Base-by-base conservation (phyloP, 1,140 invertebrate species). In the Cydia splendana region DNA sequence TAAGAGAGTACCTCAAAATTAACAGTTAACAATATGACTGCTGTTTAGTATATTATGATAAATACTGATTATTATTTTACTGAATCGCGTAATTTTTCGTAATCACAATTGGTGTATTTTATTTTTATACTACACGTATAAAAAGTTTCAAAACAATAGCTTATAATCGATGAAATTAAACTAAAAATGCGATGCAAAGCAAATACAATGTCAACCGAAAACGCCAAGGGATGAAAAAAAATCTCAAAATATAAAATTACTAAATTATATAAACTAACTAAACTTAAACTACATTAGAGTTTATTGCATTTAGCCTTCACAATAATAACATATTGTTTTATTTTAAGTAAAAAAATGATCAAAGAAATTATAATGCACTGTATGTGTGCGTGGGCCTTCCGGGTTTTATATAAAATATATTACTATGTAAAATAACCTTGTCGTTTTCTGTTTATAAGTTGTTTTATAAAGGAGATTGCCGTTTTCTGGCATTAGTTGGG, bases 301-400 rank as follows among this genome's bases (percentile, higher is more conserved):
- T 81, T 85, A 85, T 85, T 85, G 84, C 84, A 85, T 85, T 84
- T 82, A 80, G 81, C 78, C 75, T 82, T 75, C 67, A 71, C 71
- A 71, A 73, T 81, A 77, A 78, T 74, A 81, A 73, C 82, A 78
- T 18, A 69, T 45, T 42, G 38, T 2, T 74, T 77, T 74, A 51
- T 75, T 74, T 77, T 67, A 78, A 78, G 76, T 78, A 77, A 76
- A 79, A 80, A 81, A 79, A 78, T 81, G 78, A 76, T 79, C 75
- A 45, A 75, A 73, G 34, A 77, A 75, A 79, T 65, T 74, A 78
- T 74, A 79, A 82, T 80, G 80, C 81, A 82, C 82, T 76, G 75
- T 78, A 77, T 48, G 38, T 79, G 82, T 81, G 80, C 78, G 76
- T 77, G 65, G 65, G 77, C 75, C 67, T 28, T 20, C 51, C 53